Percentiles rank a stretch among this genome's conserved stretches.
phyloP scores from a whole-genome alignment of 2,797 vertebrate genomes.

The Carcharodon carcharias region DNA sequence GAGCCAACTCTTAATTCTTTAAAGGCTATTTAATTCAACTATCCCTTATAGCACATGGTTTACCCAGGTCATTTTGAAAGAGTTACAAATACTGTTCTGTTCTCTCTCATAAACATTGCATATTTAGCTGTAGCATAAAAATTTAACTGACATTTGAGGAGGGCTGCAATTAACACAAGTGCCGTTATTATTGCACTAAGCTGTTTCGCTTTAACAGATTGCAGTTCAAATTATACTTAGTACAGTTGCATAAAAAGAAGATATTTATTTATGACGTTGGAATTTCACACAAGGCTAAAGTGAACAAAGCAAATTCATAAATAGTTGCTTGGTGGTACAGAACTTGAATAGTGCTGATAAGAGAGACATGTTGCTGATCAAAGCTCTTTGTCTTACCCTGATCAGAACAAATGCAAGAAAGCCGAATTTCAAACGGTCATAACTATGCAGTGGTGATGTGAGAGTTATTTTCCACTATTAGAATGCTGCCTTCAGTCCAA shows the following conservation, averaged over 20 bases:
- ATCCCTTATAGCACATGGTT: not conserved
- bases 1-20: not conserved
- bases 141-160: not conserved
- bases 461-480: not conserved
- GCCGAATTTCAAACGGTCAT: not conserved
- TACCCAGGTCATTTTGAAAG: not conserved
- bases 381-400: not conserved
- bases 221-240: not conserved
- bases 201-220: not conserved
- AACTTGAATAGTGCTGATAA: not conserved
- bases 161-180: not conserved
- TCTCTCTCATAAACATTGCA: not conserved
- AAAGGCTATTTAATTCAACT: not conserved
- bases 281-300: not conserved
- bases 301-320: not conserved
- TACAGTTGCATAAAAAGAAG: not conserved
- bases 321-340: not conserved
- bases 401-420: not conserved
- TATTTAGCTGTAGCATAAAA: not conserved
- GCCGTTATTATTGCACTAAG: not conserved
- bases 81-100: constrained; percentile 22
- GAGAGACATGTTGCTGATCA: not conserved
- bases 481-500: not conserved
- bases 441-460: not conserved
- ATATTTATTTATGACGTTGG: not conserved